Evolutionary conservation across 2,113 vertebrate species (phyloP).

Genomic region (Pangasianodon gigas): DNA sequence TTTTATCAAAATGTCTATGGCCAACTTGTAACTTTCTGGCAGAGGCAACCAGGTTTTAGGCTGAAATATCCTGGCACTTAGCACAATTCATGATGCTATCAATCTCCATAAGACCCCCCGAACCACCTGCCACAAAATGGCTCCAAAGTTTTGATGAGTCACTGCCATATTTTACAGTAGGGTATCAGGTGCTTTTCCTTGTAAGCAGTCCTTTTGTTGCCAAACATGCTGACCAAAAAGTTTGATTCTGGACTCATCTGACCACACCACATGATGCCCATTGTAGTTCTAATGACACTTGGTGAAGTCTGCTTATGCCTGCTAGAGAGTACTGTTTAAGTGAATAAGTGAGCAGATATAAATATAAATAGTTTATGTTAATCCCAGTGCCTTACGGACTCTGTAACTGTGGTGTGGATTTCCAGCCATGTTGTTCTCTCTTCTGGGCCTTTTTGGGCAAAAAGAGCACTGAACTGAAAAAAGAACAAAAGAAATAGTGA

Average conservation of each 20-base stretch:
- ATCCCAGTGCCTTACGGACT: neutral
- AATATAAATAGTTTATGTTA: neutral
- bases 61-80: neutral
- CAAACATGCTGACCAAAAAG: neutral
- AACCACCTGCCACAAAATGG: neutral
- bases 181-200: neutral
- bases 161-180: neutral
- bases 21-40: neutral
- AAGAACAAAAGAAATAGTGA: neutral
- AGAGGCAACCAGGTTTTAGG: neutral
- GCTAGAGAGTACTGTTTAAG: neutral
- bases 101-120: neutral
- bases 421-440: neutral
- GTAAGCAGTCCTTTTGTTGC: neutral
- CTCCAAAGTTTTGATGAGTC: neutral
- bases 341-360: neutral
- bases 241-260: neutral
- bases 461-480: neutral
- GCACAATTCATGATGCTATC: neutral
- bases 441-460: neutral
- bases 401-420: neutral
- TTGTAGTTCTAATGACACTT: neutral
- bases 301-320: neutral
- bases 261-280: neutral
- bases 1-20: neutral